Evolutionary conservation across 2,797 vertebrate genomes (phyloP).

Genomic region (Diglossa cyanea): DNA sequence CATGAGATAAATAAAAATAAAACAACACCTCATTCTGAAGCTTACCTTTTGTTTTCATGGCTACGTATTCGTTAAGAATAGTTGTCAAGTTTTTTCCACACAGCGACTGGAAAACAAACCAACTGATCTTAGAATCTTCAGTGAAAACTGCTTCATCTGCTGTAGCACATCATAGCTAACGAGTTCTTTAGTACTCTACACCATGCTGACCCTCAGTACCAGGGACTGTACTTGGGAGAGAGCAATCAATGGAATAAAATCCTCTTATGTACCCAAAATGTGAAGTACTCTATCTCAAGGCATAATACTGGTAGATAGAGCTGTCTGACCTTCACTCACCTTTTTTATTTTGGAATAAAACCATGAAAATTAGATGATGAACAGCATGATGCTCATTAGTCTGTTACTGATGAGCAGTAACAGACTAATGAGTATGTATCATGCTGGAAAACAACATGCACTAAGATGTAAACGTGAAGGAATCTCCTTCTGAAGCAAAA

Average conservation of each 20-base stretch:
- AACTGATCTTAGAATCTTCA: background rate
- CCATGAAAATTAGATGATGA: background rate
- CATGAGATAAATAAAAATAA: background rate
- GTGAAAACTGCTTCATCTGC: background rate
- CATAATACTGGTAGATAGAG: background rate
- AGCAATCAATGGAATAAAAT: background rate
- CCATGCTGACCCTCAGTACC: background rate
- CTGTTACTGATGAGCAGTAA: background rate
- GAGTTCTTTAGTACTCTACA: background rate
- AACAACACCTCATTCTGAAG: background rate
- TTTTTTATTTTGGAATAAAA: background rate
- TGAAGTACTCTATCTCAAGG: background rate
- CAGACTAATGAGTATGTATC: background rate
- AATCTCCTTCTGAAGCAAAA: background rate
- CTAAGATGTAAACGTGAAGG: background rate
- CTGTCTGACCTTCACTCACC: background rate
- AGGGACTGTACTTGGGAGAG: background rate
- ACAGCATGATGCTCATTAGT: background rate
- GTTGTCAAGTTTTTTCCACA: constrained; percentile 96
- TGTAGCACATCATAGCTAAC: background rate
- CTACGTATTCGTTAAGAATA: constrained; percentile 94
- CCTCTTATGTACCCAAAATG: background rate
- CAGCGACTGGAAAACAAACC: constrained; percentile 83
- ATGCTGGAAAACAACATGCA: background rate
- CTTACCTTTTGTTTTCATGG: constrained; percentile 93